phyloP scores from a whole-genome alignment of 2,113 vertebrate genomes.

The Caretta caretta region DNA sequence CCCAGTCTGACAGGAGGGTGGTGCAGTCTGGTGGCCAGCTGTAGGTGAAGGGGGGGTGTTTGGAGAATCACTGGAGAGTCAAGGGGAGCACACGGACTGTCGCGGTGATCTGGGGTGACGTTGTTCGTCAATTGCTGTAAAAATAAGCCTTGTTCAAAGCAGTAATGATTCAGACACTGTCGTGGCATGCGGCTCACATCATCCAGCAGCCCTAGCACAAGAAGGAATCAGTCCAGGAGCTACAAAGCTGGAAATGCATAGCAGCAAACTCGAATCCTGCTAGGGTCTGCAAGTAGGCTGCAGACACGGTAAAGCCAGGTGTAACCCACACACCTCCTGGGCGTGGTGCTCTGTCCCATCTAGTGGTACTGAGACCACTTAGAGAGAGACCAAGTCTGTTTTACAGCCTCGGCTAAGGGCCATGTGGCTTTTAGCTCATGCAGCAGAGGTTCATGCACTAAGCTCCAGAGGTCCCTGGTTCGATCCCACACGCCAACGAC shows the following conservation, averaged over 20 bases:
- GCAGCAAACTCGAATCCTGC: neutral
- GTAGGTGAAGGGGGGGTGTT: neutral
- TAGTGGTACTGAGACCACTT: too few species aligned
- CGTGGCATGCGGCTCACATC: too few species aligned
- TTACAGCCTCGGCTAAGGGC: too few species aligned
- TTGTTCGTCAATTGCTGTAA: neutral
- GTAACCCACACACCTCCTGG: too few species aligned
- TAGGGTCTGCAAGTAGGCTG: neutral
- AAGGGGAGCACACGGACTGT: neutral
- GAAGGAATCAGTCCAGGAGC: neutral
- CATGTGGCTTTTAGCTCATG: too few species aligned
- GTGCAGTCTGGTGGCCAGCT: neutral
- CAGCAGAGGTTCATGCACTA: too few species aligned
- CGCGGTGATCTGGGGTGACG: neutral
- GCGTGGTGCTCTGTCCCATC: too few species aligned
- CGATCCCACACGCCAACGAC: too few species aligned
- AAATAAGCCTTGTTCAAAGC: neutral
- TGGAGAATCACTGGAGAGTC: neutral
- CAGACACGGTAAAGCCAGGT: neutral
- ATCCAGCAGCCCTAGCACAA: neutral
- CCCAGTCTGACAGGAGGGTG: neutral
- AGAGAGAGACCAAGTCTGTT: too few species aligned
- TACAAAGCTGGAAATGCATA: neutral
- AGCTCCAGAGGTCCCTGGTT: too few species aligned
- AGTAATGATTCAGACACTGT: neutral